phyloP scores from a whole-genome alignment of 2,113 vertebrate genomes.

The Pteronura brasiliensis region DNA sequence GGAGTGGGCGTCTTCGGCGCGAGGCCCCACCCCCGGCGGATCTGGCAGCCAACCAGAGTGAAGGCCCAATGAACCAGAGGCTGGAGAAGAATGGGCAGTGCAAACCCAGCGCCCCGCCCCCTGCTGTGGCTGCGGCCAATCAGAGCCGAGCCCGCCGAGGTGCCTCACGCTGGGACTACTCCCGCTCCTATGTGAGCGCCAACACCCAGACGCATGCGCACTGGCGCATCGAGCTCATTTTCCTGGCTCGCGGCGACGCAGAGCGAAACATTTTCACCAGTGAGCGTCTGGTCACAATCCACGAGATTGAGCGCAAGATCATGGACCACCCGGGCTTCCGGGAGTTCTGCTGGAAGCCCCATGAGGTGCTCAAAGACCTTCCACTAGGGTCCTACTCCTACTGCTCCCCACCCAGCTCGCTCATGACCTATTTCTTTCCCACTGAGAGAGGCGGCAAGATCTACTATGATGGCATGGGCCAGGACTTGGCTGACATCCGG shows the following conservation, averaged over 20 bases:
- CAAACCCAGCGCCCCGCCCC: background rate
- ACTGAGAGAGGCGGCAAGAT: slow-evolving; percentile 95
- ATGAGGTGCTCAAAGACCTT: slow-evolving; percentile 93
- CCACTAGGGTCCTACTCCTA: slow-evolving; percentile 95
- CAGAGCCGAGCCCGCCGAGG: slow-evolving; percentile 57
- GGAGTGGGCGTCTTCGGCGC: background rate
- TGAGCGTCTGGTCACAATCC: slow-evolving; percentile 93
- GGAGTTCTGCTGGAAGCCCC: slow-evolving; percentile 98
- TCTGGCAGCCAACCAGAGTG: slow-evolving; percentile 31
- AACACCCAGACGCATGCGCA: slow-evolving; percentile 94
- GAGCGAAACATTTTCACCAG: slow-evolving; percentile 97
- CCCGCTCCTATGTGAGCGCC: slow-evolving; percentile 81
- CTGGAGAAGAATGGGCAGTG: background rate
- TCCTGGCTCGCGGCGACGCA: slow-evolving; percentile 91
- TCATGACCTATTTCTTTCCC: slow-evolving; percentile 97
- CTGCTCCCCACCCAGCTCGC: slow-evolving; percentile 92
- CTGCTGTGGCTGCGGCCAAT: background rate
- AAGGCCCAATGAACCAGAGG: rapidly evolving
- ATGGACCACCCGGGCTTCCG: slow-evolving; percentile 95
- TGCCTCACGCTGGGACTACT: slow-evolving; percentile 80
- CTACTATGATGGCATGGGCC: slow-evolving; percentile 97
- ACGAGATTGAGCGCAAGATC: slow-evolving; percentile 92
- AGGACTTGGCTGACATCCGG: slow-evolving; percentile 95
- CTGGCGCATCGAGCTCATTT: slow-evolving; percentile 97
- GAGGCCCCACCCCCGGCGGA: background rate